Percentiles rank a stretch among this genome's conserved stretches.
phyloP scores from a whole-genome alignment of 2,113 vertebrate genomes.

The Isurus oxyrinchus region DNA sequence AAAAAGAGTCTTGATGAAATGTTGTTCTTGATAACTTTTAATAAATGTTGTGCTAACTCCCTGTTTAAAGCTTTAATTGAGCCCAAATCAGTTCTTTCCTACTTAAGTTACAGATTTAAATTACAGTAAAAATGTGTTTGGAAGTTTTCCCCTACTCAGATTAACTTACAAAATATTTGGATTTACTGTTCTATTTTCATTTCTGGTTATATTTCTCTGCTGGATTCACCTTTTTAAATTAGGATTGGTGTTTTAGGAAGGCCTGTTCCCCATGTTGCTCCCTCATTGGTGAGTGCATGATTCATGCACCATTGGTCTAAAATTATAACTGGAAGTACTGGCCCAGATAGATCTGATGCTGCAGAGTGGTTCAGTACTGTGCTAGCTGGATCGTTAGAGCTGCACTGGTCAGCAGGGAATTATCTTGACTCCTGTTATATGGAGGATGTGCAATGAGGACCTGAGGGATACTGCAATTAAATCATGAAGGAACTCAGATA shows the following conservation, averaged over 20 bases:
- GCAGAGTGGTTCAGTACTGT: neutral
- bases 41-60: neutral
- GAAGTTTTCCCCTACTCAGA: neutral
- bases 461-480: neutral
- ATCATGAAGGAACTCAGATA: neutral
- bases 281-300: neutral
- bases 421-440: neutral
- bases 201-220: neutral
- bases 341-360: neutral
- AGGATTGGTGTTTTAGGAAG: neutral
- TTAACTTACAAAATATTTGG: neutral
- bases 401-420: neutral
- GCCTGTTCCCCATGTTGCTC: neutral
- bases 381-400: neutral
- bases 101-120: neutral
- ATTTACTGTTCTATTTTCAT: neutral
- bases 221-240: neutral
- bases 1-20: neutral
- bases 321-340: neutral
- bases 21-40: neutral
- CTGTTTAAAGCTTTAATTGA: neutral
- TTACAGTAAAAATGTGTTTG: neutral
- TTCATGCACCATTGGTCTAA: neutral
- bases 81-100: neutral
- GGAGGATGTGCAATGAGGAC: neutral